phyloP scores from a whole-genome alignment of 2,797 vertebrate species.

The Cyprinella venusta region DNA sequence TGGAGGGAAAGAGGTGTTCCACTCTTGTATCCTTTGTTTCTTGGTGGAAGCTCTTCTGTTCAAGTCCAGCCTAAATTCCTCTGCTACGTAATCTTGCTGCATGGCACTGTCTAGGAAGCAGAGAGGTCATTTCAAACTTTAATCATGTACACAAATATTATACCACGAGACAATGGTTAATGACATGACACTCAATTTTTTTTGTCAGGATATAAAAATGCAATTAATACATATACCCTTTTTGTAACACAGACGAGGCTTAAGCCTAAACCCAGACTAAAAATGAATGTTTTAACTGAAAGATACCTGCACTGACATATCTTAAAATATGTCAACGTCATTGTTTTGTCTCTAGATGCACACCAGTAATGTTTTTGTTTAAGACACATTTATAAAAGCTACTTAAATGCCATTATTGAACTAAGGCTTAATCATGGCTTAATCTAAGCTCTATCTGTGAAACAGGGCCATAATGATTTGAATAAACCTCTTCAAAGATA shows the following conservation, averaged over 20 bases:
- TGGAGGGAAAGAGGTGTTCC: conserved; percentile 51
- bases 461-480: background rate
- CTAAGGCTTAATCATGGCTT: background rate
- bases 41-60: conserved; percentile 36
- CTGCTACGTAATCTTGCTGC: conserved; percentile 13
- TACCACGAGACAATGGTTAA: background rate
- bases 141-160: background rate
- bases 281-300: background rate
- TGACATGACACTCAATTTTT: background rate
- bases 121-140: background rate
- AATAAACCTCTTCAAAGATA: background rate
- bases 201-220: background rate
- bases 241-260: background rate
- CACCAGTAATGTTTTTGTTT: too few relatives aligned
- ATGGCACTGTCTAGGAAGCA: conserved; percentile 38
- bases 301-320: background rate
- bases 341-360: background rate
- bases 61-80: background rate
- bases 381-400: background rate
- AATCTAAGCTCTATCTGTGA: background rate
- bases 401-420: background rate
- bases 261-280: background rate
- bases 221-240: background rate
- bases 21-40: conserved; percentile 60
- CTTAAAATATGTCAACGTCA: background rate